Evolutionary conservation across 2,113 vertebrate species (phyloP).

Genomic region (Donacobius atricapilla): DNA sequence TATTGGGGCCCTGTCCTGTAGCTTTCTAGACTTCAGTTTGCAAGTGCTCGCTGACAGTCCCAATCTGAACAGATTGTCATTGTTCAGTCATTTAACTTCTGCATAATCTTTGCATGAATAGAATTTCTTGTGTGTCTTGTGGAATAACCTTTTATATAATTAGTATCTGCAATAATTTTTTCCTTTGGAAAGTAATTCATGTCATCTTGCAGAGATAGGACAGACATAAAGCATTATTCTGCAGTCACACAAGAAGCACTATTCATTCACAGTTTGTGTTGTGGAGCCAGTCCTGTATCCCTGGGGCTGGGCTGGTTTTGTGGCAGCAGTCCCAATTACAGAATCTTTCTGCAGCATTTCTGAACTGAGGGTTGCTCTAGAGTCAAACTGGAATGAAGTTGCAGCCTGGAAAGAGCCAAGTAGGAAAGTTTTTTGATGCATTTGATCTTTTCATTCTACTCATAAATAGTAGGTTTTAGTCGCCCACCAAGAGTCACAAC

Average conservation of each 20-base stretch:
- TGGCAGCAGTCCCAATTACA: not conserved
- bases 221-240: slow-evolving; percentile 46
- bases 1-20: not conserved
- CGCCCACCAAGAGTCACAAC: not conserved
- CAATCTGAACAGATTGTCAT: not conserved
- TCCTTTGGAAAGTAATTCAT: slow-evolving; percentile 43
- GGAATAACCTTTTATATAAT: slow-evolving; percentile 48
- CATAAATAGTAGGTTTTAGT: not conserved
- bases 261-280: slow-evolving; percentile 33
- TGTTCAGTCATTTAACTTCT: not conserved
- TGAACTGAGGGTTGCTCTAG: not conserved
- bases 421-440: not conserved
- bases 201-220: slow-evolving; percentile 9
- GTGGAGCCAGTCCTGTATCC: not conserved
- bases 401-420: not conserved
- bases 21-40: not conserved
- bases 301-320: not conserved
- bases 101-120: slow-evolving; percentile 39
- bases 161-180: slow-evolving; percentile 46
- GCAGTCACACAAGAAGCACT: slow-evolving; percentile 3
- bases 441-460: not conserved
- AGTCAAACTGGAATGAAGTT: not conserved
- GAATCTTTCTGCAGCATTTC: not conserved
- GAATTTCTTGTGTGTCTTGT: slow-evolving; percentile 20
- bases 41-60: not conserved